Evolutionary conservation across 1,140 invertebrate species (phyloP).

Genomic region (Thaumatotibia leucotreta): DNA sequence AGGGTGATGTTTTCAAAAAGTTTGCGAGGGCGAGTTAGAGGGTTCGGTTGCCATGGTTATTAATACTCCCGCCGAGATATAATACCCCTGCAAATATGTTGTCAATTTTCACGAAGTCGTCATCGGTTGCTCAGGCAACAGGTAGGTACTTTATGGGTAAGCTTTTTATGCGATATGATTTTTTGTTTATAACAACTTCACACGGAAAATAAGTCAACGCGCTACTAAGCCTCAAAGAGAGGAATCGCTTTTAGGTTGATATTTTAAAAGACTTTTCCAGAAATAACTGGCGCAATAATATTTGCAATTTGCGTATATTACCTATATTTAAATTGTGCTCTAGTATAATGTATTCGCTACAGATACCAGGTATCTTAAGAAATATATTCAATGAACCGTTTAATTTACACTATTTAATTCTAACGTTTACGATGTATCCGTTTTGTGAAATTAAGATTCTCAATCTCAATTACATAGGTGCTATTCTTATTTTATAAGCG

Average conservation of each 20-base stretch:
- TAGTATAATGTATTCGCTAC: no score
- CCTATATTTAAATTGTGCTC: no score
- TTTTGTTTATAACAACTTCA: constrained; percentile 29
- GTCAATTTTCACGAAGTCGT: constrained; percentile 26
- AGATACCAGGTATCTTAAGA: no score
- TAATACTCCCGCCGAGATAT: constrained; percentile 50
- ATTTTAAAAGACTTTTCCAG: not conserved
- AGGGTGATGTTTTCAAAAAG: constrained; percentile 61
- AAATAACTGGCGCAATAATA: not conserved
- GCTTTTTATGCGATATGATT: constrained; percentile 40
- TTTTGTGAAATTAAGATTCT: no score
- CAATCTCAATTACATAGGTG: no score
- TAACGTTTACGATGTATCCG: no score
- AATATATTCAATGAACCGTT: no score
- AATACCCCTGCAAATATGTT: constrained; percentile 38
- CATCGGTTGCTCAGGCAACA: constrained; percentile 55
- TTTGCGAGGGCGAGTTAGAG: constrained; percentile 49
- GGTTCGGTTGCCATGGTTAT: constrained; percentile 67
- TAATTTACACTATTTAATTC: no score
- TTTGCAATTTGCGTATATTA: no score
- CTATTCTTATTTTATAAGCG: no score
- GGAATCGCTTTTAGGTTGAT: constrained; percentile 26
- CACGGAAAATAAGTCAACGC: constrained; percentile 27
- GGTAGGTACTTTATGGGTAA: constrained; percentile 38
- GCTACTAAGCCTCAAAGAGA: constrained; percentile 28